phyloP scores from a whole-genome alignment of 2,888 invertebrate genomes.

The Drosophila mettleri region DNA sequence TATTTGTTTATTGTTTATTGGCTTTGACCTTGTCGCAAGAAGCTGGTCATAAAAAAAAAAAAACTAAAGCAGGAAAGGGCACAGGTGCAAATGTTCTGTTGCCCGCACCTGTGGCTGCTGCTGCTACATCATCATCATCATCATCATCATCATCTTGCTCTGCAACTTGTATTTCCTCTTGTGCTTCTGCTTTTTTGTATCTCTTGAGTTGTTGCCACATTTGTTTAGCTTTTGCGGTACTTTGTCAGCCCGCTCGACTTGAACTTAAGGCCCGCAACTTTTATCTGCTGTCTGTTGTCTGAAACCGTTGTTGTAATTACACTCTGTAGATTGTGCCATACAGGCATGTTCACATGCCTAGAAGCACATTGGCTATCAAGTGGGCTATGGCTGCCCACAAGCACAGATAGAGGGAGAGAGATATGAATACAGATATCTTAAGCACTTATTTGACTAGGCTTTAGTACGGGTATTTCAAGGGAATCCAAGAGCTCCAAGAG shows the following conservation, averaged over 20 bases:
- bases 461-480: conserved; percentile 31
- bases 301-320: conserved; percentile 69
- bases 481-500: conserved; percentile 5
- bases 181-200: conserved; percentile 19
- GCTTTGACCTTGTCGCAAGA: conserved; percentile 52
- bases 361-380: conserved; percentile 19
- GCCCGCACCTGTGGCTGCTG: conserved; percentile 33
- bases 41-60: conserved; percentile 19
- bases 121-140: conserved; percentile 8
- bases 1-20: not conserved
- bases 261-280: conserved; percentile 74
- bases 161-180: conserved; percentile 51
- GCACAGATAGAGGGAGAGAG: not conserved
- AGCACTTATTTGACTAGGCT: conserved; percentile 21
- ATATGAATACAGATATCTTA: conserved; percentile 17
- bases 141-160: conserved; percentile 5
- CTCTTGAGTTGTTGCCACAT: conserved; percentile 65
- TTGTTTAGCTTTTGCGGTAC: conserved; percentile 79
- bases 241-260: conserved; percentile 78
- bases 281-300: conserved; percentile 56
- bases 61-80: not conserved
- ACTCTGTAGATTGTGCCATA: conserved; percentile 30
- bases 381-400: conserved; percentile 15
- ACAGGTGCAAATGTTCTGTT: conserved; percentile 62
- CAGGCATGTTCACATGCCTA: conserved; percentile 16